Evolutionary conservation across 2,797 vertebrate species (phyloP).

Genomic region (Lates japonicus): DNA sequence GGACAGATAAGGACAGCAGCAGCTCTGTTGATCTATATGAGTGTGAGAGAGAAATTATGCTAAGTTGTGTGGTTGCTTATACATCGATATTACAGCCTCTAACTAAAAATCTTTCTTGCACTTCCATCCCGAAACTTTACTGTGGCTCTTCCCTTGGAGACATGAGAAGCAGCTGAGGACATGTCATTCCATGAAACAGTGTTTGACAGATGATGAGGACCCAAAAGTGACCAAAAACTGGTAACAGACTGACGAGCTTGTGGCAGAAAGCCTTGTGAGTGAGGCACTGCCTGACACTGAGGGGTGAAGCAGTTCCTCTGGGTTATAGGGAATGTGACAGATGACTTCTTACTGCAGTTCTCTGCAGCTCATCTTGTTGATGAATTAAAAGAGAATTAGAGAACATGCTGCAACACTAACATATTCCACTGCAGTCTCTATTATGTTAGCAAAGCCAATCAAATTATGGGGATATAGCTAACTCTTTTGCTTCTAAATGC

Average conservation of each 20-base stretch:
- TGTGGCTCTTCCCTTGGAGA: slow-evolving; percentile 4
- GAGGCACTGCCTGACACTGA: slow-evolving; percentile 29
- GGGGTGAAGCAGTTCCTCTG: slow-evolving; percentile 45
- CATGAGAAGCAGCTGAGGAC: slow-evolving; percentile 14
- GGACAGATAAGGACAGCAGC: slow-evolving; percentile 56
- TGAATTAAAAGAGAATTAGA: slow-evolving; percentile 2
- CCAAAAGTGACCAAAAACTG: slow-evolving; percentile 25
- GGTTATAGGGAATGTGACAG: slow-evolving; percentile 38
- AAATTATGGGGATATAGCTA: too few relatives aligned
- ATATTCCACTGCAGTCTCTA: background rate
- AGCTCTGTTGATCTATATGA: slow-evolving; percentile 21
- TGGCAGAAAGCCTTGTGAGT: slow-evolving; percentile 22
- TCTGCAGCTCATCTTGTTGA: background rate
- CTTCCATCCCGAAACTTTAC: slow-evolving; percentile 3
- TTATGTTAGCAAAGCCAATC: background rate
- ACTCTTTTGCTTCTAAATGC: too few relatives aligned
- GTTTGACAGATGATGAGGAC: slow-evolving; percentile 38
- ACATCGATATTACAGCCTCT: background rate
- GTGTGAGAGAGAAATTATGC: background rate
- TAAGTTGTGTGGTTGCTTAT: background rate
- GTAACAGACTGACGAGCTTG: slow-evolving; percentile 19
- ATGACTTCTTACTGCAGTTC: slow-evolving; percentile 11
- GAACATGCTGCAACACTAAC: background rate
- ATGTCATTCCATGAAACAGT: background rate
- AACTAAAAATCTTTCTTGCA: slow-evolving; percentile 1